Evolutionary conservation across 2,888 invertebrate species (phyloP).

Genomic region (Griposia aprilina): DNA sequence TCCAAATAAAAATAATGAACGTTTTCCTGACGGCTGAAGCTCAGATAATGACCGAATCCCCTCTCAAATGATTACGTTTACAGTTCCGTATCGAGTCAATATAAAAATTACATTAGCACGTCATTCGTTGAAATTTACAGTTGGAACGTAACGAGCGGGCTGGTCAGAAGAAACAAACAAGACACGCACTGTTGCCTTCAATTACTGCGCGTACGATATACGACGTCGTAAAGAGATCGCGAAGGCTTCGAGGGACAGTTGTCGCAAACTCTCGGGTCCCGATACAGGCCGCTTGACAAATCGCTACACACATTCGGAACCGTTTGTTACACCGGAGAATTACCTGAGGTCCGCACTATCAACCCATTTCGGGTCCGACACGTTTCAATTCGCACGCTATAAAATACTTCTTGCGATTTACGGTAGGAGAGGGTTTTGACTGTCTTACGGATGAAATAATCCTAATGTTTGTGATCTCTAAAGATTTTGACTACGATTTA

Average conservation of each 20-base stretch:
- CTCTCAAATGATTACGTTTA: slow-evolving; percentile 48
- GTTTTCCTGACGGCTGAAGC: slow-evolving; percentile 21
- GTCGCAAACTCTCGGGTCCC: slow-evolving; percentile 54
- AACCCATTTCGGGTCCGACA: slow-evolving; percentile 60
- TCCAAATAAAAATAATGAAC: too few species aligned
- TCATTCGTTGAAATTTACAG: slow-evolving; percentile 73
- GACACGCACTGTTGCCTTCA: slow-evolving; percentile 78
- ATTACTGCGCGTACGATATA: slow-evolving; percentile 75
- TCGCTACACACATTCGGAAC: slow-evolving; percentile 63
- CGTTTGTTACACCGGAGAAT: slow-evolving; percentile 63
- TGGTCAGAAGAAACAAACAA: slow-evolving; percentile 75
- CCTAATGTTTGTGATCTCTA: slow-evolving; percentile 22
- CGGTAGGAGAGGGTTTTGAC: slow-evolving; percentile 18
- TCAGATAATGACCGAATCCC: slow-evolving; percentile 43
- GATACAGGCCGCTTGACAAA: slow-evolving; percentile 63
- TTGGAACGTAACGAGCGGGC: slow-evolving; percentile 74
- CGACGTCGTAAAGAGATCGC: slow-evolving; percentile 74
- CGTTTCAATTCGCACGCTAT: slow-evolving; percentile 59
- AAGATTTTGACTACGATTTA: neutral
- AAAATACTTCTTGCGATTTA: slow-evolving; percentile 59
- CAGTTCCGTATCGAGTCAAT: slow-evolving; percentile 51
- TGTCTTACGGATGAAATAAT: slow-evolving; percentile 18
- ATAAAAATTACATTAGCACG: slow-evolving; percentile 64
- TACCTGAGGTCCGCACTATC: slow-evolving; percentile 58
- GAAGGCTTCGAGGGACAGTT: slow-evolving; percentile 53